Conservation (phyloP, 2,888 invertebrate genomes). For the Colletes collaris region DNA sequence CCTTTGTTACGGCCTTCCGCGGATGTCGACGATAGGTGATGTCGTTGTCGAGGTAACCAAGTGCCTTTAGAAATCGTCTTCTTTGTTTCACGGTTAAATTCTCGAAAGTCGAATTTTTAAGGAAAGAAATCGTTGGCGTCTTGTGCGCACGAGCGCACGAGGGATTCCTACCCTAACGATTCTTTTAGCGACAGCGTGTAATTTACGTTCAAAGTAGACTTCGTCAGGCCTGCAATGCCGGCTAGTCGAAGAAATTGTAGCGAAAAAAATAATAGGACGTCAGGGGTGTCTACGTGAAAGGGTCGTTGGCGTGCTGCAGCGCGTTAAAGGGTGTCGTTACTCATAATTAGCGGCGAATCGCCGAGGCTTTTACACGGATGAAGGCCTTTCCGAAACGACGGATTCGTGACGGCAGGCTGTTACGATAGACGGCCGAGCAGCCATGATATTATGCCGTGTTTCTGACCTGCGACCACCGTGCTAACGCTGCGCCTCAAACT, state of each 20-base stretch:
- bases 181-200: not conserved
- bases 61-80: slow-evolving; percentile 70
- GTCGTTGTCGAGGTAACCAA: slow-evolving; percentile 70
- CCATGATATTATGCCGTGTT: slow-evolving; percentile 58
- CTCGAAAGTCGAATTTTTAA: slow-evolving; percentile 40
- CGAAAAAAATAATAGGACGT: slow-evolving; percentile 50
- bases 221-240: slow-evolving; percentile 20
- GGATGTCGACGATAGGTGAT: slow-evolving; percentile 63
- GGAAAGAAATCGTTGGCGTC: too few relatives aligned
- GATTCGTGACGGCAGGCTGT: slow-evolving; percentile 72
- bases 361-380: slow-evolving; percentile 74
- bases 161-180: slow-evolving; percentile 13
- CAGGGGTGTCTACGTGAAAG: slow-evolving; percentile 40
- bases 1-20: slow-evolving; percentile 69
- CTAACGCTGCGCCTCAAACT: slow-evolving; percentile 29
- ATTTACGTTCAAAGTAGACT: slow-evolving; percentile 47
- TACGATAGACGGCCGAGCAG: slow-evolving; percentile 65
- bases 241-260: slow-evolving; percentile 52
- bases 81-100: slow-evolving; percentile 67
- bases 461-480: slow-evolving; percentile 48
- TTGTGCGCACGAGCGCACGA: too few relatives aligned
- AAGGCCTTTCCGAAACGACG: slow-evolving; percentile 71
- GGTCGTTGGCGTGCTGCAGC: slow-evolving; percentile 67
- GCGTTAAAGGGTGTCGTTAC: slow-evolving; percentile 76
- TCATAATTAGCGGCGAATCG: slow-evolving; percentile 77